These are phyloP conservation scores for Ceratina calcarata DNA, from an alignment of 1,140 invertebrate genomes.

Conservation along the genomic window DNA sequence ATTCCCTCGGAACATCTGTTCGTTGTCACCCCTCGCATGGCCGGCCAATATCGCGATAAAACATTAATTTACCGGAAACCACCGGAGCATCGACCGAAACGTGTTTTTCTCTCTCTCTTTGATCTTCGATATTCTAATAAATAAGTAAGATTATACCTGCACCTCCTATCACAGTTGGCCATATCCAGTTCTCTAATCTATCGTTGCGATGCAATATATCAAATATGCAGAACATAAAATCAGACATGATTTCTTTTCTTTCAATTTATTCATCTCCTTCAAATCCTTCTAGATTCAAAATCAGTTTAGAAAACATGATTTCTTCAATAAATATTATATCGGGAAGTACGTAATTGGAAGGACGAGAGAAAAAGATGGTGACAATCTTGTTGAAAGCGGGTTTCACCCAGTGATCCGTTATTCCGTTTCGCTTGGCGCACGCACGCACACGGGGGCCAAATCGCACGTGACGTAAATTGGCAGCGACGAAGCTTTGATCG, in stretches of 20 bases:
- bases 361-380: slow-evolving; percentile 4
- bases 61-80: slow-evolving; percentile 36
- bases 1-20: slow-evolving; percentile 31
- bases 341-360: slow-evolving; percentile 4
- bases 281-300: too few species aligned
- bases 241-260: too few species aligned
- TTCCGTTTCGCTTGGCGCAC: slow-evolving; percentile 50
- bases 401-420: slow-evolving; percentile 50
- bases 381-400: slow-evolving; percentile 21
- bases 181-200: not conserved
- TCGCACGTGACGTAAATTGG: slow-evolving; percentile 59
- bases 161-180: not conserved
- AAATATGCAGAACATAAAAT: too few species aligned
- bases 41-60: slow-evolving; percentile 22
- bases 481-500: slow-evolving; percentile 39
- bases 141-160: not conserved
- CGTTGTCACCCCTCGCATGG: slow-evolving; percentile 6
- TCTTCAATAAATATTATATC: too few species aligned
- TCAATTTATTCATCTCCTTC: too few species aligned
- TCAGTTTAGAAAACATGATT: too few species aligned
- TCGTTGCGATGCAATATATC: too few species aligned
- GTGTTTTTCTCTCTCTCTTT: too few species aligned
- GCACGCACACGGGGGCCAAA: slow-evolving; percentile 40
- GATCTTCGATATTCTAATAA: not conserved
- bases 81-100: not conserved